Base-by-base conservation (phyloP, 2,888 invertebrate species). In the Chalcis sispes region DNA sequence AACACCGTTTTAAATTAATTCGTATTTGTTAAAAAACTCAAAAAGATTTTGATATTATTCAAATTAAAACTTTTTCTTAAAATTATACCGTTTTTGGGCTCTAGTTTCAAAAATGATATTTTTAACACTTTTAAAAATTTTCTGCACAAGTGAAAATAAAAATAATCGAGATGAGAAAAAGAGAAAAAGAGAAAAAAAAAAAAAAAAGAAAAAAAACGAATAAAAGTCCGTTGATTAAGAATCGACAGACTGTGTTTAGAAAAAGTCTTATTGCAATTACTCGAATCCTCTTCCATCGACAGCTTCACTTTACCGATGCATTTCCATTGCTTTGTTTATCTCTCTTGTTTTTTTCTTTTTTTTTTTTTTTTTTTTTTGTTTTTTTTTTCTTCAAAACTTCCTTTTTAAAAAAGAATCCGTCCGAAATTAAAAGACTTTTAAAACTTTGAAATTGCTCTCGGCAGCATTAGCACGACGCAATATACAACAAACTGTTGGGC, bases 361-460 rank as follows among this genome's bases (percentile, higher is more conserved):
- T 13, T n/a, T n/a, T 42, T 15, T 15, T 13, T 42, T 42, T 42
- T 15, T 13, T 15, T 32, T 23, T 40, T 59, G 59, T 40, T 40
- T 59, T 59, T 23, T 40, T 59, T 40, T 40, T 40, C 40, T 59
- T 59, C 18, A 15, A 10, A 66, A 54, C 8, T 66, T 54, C 27
- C 66, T n/a, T 25, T 27, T 36, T 0, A 36, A n/a, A 27, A 54
- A 54, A 66, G 27, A n/a, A 66, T 36, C 7, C 25, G 54, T 13
- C 32, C 46, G 32, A 32, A 58, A 69, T 58, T 69, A 58, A 69
- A 56, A 69, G 32, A 46, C 42, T 18, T 42, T 56, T 18, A 15
- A 29, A 40, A 50, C 32, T 52, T 48, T 32, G 52, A 61, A 52
- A 61, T 52, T 71, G 10, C 70, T 7, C 27, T 29, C 8, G 48